phyloP scores from a whole-genome alignment of 2,888 invertebrate genomes.

The Hermodice carunculata region DNA sequence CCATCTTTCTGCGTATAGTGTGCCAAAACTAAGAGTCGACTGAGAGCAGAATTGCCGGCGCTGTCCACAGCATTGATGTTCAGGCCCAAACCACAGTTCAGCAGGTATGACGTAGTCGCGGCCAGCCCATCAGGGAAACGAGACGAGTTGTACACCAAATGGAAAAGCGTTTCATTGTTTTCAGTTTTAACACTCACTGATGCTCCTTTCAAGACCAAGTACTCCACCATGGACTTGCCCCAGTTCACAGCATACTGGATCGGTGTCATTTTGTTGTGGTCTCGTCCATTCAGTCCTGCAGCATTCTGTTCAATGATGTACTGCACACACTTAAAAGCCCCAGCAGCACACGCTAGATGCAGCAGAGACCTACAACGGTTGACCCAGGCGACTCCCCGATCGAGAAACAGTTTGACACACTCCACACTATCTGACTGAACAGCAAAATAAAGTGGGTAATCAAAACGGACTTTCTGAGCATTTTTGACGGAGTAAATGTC shows the following conservation, averaged over 20 bases:
- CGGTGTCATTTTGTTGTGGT: not conserved
- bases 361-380: not conserved
- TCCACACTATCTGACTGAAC: slow-evolving; percentile 3
- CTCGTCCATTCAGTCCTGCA: not conserved
- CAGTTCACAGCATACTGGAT: slow-evolving; percentile 1
- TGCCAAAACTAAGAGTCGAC: too few relatives aligned
- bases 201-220: not conserved
- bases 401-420: not conserved
- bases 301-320: not conserved
- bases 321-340: not conserved
- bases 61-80: slow-evolving; percentile 11
- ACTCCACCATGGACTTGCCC: not conserved
- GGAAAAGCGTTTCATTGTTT: not conserved
- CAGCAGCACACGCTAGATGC: not conserved
- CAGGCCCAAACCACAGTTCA: slow-evolving; percentile 14
- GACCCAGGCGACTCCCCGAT: not conserved
- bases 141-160: too few relatives aligned
- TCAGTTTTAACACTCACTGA: not conserved
- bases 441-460: slow-evolving; percentile 10
- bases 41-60: slow-evolving; percentile 14
- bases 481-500: not conserved
- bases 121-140: slow-evolving; percentile 1
- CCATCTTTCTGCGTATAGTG: too few relatives aligned
- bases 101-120: not conserved
- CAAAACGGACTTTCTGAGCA: not conserved